A percentile compares a stretch with the other conserved stretches of the same genome.
phyloP scores from a whole-genome alignment of 1,140 invertebrate genomes.

The Mamestra configurata region DNA sequence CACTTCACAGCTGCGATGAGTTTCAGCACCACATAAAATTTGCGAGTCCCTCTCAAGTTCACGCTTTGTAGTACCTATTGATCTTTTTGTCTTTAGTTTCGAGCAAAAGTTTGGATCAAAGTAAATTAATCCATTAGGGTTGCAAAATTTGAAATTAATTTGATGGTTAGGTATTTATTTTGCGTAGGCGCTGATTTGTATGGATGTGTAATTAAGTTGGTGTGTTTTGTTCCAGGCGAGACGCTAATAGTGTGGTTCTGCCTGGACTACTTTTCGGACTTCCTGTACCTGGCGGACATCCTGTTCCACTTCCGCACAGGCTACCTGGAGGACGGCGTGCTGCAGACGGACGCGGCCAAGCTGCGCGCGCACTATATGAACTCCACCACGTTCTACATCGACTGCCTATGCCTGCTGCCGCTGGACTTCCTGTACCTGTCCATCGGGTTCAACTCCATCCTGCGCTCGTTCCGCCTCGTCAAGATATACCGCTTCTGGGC shows the following conservation, averaged over 20 bases:
- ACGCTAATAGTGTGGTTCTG: slow-evolving; percentile 98
- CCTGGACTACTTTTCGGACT: slow-evolving; percentile 98
- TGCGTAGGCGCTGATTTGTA: background rate
- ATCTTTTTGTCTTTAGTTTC: slow-evolving; percentile 60
- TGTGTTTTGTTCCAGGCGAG: slow-evolving; percentile 90
- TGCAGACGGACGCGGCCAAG: slow-evolving; percentile 98
- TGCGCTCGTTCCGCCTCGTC: slow-evolving; percentile 98
- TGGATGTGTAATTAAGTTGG: background rate
- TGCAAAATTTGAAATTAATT: background rate
- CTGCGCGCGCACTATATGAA: slow-evolving; percentile 99
- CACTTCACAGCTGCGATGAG: slow-evolving; percentile 55
- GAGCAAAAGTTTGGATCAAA: slow-evolving; percentile 58
- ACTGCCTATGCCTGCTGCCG: slow-evolving; percentile 98
- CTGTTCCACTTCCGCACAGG: slow-evolving; percentile 99
- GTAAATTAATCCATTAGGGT: slow-evolving; percentile 38
- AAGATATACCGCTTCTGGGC: slow-evolving; percentile 99
- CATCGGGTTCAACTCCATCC: slow-evolving; percentile 99
- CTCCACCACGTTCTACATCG: slow-evolving; percentile 99
- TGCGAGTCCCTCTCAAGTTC: slow-evolving; percentile 56
- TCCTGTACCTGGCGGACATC: slow-evolving; percentile 98
- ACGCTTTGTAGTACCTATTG: slow-evolving; percentile 59
- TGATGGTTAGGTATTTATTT: background rate
- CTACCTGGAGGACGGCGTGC: slow-evolving; percentile 98
- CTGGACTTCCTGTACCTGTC: slow-evolving; percentile 99
- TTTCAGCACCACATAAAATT: slow-evolving; percentile 57